A percentile compares a stretch with the other conserved stretches of the same genome.
phyloP scores from a whole-genome alignment of 53 echinoderm and acorn worm genomes.

The Henricia sp. region DNA sequence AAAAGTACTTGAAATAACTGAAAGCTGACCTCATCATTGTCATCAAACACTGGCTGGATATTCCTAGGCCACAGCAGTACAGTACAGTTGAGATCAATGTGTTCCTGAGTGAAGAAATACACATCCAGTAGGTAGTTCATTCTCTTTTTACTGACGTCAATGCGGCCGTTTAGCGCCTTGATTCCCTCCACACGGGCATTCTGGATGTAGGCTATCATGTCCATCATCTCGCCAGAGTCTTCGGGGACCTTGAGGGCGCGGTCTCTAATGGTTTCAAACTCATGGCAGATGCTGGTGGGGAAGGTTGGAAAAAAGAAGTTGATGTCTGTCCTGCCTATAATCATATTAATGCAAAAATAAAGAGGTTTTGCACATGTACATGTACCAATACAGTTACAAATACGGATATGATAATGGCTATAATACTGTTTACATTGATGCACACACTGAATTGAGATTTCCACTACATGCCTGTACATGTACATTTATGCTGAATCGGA shows the following conservation, averaged over 20 bases:
- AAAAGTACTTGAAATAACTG: background rate
- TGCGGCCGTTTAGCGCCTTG: constrained; percentile 80
- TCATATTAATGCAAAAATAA: too few relatives aligned
- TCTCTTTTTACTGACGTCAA: constrained; percentile 74
- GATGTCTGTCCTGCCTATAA: constrained; percentile 89
- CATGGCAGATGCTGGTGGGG: constrained; percentile 87
- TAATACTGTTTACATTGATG: too few relatives aligned
- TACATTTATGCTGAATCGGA: too few relatives aligned
- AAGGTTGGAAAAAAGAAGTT: constrained; percentile 40
- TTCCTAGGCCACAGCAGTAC: constrained; percentile 91
- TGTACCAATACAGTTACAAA: too few relatives aligned
- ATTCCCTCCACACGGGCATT: constrained; percentile 96
- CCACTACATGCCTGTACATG: too few relatives aligned
- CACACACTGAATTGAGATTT: too few relatives aligned
- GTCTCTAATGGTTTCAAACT: constrained; percentile 94
- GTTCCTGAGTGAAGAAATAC: constrained; percentile 91
- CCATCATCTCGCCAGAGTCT: constrained; percentile 93
- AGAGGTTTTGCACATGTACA: too few relatives aligned
- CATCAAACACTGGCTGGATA: constrained; percentile 93
- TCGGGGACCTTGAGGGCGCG: constrained; percentile 91
- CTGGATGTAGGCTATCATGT: constrained; percentile 90
- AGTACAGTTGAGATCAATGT: constrained; percentile 91
- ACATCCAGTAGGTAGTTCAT: constrained; percentile 94
- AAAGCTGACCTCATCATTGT: constrained; percentile 88
- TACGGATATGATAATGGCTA: too few relatives aligned